Conservation (phyloP, 2,888 invertebrate species). For the Philereme transversata region DNA sequence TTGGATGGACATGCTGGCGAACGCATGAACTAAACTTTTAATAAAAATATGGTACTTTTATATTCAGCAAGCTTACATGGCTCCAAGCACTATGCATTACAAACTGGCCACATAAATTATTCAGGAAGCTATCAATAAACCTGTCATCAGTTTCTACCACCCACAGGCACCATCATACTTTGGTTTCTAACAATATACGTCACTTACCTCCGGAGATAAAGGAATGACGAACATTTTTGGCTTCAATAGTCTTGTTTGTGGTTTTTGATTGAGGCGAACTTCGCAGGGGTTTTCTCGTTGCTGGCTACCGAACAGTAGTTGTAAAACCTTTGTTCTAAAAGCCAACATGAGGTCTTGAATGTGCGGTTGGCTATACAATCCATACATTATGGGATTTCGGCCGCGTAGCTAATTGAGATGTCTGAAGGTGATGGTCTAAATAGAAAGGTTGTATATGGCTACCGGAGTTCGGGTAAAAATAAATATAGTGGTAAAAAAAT, state of each 20-base stretch:
- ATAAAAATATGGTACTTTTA: too few species aligned
- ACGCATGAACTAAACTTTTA: too few species aligned
- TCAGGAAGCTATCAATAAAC: slow-evolving; percentile 70
- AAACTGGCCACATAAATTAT: slow-evolving; percentile 29
- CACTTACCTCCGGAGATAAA: slow-evolving; percentile 46
- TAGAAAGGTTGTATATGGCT: slow-evolving; percentile 29
- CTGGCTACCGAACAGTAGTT: slow-evolving; percentile 73
- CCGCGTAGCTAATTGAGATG: slow-evolving; percentile 58
- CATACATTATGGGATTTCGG: slow-evolving; percentile 56
- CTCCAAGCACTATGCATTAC: slow-evolving; percentile 6
- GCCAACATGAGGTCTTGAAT: slow-evolving; percentile 70
- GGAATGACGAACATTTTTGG: slow-evolving; percentile 53
- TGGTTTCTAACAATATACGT: slow-evolving; percentile 67
- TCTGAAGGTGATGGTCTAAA: slow-evolving; percentile 35
- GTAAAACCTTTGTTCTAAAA: slow-evolving; percentile 62
- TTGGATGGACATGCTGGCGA: too few species aligned
- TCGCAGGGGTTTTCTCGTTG: slow-evolving; percentile 52
- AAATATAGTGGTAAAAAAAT: slow-evolving; percentile 20
- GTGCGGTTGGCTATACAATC: slow-evolving; percentile 65
- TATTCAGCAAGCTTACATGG: not conserved
- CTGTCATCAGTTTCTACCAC: slow-evolving; percentile 76
- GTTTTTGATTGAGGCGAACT: slow-evolving; percentile 66
- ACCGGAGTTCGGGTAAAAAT: slow-evolving; percentile 24
- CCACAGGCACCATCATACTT: slow-evolving; percentile 77
- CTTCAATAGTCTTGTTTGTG: slow-evolving; percentile 72